Conservation (phyloP, 64 coral and sea anemone genomes). For the Dendronephthya gigantea region DNA sequence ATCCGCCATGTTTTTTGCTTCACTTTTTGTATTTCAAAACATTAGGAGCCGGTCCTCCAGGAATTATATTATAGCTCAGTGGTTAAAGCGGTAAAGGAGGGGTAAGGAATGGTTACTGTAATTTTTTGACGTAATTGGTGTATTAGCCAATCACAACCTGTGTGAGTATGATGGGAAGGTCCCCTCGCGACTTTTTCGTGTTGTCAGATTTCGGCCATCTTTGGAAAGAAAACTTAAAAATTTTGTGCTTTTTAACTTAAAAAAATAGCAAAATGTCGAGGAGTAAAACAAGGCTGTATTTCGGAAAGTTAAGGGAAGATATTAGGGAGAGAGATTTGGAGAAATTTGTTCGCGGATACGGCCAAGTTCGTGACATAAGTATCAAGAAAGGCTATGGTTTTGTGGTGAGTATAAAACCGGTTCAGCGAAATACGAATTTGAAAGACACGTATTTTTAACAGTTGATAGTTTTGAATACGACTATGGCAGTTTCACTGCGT, state of each 20-base stretch:
- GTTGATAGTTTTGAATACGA: neutral
- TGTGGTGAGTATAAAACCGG: constrained; percentile 89
- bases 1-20: too few relatives aligned
- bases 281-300: constrained; percentile 86
- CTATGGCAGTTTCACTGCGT: too few relatives aligned
- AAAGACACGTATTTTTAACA: neutral
- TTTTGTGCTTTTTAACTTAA: neutral
- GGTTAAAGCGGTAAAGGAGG: too few relatives aligned
- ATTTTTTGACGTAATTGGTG: neutral
- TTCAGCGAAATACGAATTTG: neutral
- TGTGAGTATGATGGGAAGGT: neutral
- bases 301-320: constrained; percentile 84
- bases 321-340: constrained; percentile 86
- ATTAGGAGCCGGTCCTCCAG: too few relatives aligned
- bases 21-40: too few relatives aligned
- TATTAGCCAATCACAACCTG: neutral
- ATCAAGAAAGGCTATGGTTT: constrained; percentile 98
- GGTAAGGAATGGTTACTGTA: neutral
- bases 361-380: constrained; percentile 74
- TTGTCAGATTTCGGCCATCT: neutral
- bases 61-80: too few relatives aligned
- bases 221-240: neutral
- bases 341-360: constrained; percentile 79
- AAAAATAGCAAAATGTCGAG: constrained; percentile 54
- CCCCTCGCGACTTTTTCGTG: neutral